Conservation (phyloP, 2,113 vertebrate genomes). For the Osmerus eperlanus region DNA sequence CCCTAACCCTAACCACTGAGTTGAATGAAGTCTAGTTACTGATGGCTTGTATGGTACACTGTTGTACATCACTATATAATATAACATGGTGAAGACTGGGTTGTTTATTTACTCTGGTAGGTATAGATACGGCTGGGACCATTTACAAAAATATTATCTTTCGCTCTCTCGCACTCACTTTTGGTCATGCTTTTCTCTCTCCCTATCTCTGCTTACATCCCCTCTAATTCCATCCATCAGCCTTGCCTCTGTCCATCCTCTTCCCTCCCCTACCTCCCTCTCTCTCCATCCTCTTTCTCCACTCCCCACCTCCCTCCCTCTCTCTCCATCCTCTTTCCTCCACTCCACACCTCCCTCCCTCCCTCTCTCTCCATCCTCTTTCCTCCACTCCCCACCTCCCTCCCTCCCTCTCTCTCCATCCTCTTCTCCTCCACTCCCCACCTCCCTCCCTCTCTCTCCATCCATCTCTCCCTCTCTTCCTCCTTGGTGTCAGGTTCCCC, state of each 20-base stretch:
- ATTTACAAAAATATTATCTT: no score
- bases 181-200: slow-evolving; percentile 3
- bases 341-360: slow-evolving; percentile 4
- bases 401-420: slow-evolving; percentile 10
- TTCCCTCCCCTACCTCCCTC: slow-evolving; percentile 11
- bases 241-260: slow-evolving; percentile 1
- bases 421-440: not conserved
- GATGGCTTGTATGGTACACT: no score
- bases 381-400: not conserved
- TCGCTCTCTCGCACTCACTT: slow-evolving; percentile 8
- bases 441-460: slow-evolving; percentile 10
- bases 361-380: slow-evolving; percentile 6
- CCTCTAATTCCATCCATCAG: not conserved
- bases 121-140: no score
- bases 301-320: slow-evolving; percentile 10
- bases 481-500: slow-evolving; percentile 43
- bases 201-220: not conserved
- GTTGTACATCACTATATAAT: no score
- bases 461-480: slow-evolving; percentile 2
- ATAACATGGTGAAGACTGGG: no score
- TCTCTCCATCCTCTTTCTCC: not conserved
- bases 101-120: no score
- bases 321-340: not conserved
- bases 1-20: no score
- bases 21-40: no score